phyloP scores from a whole-genome alignment of 2,888 invertebrate genomes.

The Heteromurus nitidus region DNA sequence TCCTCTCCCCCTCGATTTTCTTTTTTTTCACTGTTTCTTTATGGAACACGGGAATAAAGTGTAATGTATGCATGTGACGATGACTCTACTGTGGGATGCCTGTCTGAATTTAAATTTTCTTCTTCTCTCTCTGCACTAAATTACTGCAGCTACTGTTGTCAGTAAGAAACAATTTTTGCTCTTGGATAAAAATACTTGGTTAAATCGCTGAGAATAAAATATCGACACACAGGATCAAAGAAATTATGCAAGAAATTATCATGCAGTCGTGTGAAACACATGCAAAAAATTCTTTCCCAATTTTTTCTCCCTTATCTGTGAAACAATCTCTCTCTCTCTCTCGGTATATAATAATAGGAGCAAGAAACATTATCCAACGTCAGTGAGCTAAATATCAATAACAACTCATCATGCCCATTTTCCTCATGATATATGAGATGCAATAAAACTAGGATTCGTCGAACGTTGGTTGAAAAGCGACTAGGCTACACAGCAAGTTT shows the following conservation, averaged over 20 bases:
- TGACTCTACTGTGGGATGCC: too few relatives aligned
- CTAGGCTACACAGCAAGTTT: too few relatives aligned
- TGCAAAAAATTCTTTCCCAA: conserved; percentile 47
- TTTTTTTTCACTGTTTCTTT: not conserved
- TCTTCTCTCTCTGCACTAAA: too few relatives aligned
- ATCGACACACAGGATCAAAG: conserved; percentile 62
- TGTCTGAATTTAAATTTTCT: too few relatives aligned
- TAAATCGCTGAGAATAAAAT: conserved; percentile 56
- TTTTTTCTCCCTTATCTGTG: conserved; percentile 29
- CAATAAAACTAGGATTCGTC: conserved; percentile 55
- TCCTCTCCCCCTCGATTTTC: conserved; percentile 23
- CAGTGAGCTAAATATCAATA: conserved; percentile 62
- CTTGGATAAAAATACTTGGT: conserved; percentile 42
- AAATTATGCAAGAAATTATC: conserved; percentile 51
- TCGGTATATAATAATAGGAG: conserved; percentile 62
- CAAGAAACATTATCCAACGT: conserved; percentile 46
- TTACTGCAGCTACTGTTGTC: conserved; percentile 20
- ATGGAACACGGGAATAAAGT: conserved; percentile 44
- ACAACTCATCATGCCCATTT: conserved; percentile 66
- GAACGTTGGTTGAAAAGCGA: too few relatives aligned
- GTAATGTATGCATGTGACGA: conserved; percentile 2
- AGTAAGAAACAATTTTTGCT: conserved; percentile 30
- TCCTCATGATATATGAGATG: conserved; percentile 63
- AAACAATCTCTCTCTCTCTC: conserved; percentile 52
- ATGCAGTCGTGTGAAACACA: conserved; percentile 61